Conservation (phyloP, 2,888 invertebrate species). For the Cryptus armator region DNA sequence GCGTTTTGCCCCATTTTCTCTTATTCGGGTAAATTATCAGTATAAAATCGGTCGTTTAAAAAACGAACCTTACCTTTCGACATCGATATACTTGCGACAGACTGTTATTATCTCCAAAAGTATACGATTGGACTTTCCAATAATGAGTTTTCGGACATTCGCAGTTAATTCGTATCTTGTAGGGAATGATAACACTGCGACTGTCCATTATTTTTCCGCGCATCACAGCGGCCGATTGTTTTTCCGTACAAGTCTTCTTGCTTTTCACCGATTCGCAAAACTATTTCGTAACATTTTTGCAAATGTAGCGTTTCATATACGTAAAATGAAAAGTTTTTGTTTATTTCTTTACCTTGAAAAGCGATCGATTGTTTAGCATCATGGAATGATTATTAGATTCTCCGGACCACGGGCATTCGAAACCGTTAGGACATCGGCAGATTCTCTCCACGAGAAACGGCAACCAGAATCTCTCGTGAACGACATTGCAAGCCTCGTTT, state of each 20-base stretch:
- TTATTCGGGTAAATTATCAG: neutral
- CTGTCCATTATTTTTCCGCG: conserved; percentile 84
- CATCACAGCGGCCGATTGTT: conserved; percentile 84
- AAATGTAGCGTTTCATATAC: too few relatives aligned
- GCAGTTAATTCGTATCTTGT: conserved; percentile 86
- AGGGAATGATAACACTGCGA: conserved; percentile 83
- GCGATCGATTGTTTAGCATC: conserved; percentile 87
- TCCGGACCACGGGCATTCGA: conserved; percentile 86
- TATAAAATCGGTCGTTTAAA: neutral
- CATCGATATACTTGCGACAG: conserved; percentile 85
- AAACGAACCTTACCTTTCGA: conserved; percentile 75
- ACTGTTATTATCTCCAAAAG: conserved; percentile 76
- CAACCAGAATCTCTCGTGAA: conserved; percentile 87
- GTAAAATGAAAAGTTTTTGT: too few relatives aligned
- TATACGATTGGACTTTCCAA: conserved; percentile 85
- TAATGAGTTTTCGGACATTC: conserved; percentile 86
- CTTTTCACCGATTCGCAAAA: conserved; percentile 86
- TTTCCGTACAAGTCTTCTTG: conserved; percentile 84
- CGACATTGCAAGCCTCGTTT: conserved; percentile 86
- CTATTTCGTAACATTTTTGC: conserved; percentile 78
- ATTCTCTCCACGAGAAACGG: conserved; percentile 87
- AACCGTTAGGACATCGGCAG: conserved; percentile 88
- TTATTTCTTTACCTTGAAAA: conserved; percentile 86
- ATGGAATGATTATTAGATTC: conserved; percentile 83
- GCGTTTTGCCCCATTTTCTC: neutral